Evolutionary conservation across 2,797 vertebrate genomes (phyloP).

Genomic region (Rhinatrema bivittatum): DNA sequence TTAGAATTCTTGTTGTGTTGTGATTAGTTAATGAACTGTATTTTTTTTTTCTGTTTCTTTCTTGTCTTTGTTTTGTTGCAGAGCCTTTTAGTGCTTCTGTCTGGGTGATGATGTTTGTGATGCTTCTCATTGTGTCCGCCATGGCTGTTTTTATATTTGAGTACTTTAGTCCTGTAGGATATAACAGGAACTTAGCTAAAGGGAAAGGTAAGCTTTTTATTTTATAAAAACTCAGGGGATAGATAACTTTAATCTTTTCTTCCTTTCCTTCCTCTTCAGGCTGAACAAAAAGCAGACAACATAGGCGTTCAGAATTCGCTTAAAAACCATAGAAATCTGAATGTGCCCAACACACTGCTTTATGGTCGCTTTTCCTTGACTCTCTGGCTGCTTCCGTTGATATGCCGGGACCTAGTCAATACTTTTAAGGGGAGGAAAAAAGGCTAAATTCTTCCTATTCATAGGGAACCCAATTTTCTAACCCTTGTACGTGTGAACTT

Average conservation of each 20-base stretch:
- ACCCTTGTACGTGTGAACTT: too few relatives aligned
- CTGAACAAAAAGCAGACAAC: too few relatives aligned
- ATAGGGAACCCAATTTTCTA: too few relatives aligned
- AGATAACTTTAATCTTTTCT: neutral
- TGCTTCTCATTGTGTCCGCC: conserved; percentile 93
- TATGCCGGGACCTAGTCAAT: too few relatives aligned
- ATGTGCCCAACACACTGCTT: too few relatives aligned
- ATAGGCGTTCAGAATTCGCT: too few relatives aligned
- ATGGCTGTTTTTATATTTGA: conserved; percentile 97
- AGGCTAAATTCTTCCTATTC: too few relatives aligned
- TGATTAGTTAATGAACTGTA: conserved; percentile 5
- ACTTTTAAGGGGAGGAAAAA: too few relatives aligned
- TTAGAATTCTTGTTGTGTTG: conserved; percentile 11
- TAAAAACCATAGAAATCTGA: too few relatives aligned
- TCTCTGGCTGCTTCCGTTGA: too few relatives aligned
- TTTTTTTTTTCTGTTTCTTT: conserved; percentile 10
- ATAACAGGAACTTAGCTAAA: conserved; percentile 91
- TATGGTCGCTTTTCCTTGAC: too few relatives aligned
- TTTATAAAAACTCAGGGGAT: neutral
- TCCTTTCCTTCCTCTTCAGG: neutral
- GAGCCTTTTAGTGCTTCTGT: conserved; percentile 97
- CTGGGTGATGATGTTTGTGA: conserved; percentile 99
- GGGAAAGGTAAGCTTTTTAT: conserved; percentile 76
- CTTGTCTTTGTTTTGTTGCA: conserved; percentile 39
- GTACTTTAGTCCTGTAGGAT: conserved; percentile 94